Percentiles rank a stretch among this genome's conserved stretches.
phyloP scores from a whole-genome alignment of 2,113 vertebrate genomes.

The Entomyzon cyanotis region DNA sequence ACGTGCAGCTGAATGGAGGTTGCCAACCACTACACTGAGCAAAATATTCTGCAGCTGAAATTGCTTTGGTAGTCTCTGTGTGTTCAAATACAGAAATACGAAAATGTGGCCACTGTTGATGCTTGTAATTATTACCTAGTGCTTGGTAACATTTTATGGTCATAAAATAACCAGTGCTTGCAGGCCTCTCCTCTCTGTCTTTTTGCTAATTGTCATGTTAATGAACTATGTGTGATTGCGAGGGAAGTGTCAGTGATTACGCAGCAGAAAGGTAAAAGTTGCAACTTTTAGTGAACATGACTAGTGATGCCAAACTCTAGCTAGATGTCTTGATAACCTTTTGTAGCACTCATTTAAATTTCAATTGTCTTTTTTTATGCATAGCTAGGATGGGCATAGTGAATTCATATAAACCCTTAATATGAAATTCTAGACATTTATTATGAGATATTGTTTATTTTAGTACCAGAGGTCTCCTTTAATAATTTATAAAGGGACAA shows the following conservation, averaged over 20 bases:
- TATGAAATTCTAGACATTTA: background rate
- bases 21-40: background rate
- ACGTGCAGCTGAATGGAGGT: no score
- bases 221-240: background rate
- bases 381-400: background rate
- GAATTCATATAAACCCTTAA: background rate
- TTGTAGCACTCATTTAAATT: background rate
- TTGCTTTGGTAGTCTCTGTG: background rate
- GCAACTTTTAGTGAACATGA: background rate
- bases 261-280: background rate
- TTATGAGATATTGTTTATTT: background rate
- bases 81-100: background rate
- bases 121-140: background rate
- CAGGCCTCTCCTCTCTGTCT: background rate
- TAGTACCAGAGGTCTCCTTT: background rate
- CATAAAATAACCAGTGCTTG: background rate
- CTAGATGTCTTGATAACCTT: background rate
- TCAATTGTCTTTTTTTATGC: background rate
- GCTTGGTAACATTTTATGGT: background rate
- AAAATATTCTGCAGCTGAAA: background rate
- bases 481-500: background rate
- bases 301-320: background rate
- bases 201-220: background rate
- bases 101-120: background rate
- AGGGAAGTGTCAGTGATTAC: background rate